Evolutionary conservation across 37 sponge, comb jelly and placozoan genomes (phyloP).

Genomic region (Ephydatia muelleri): DNA sequence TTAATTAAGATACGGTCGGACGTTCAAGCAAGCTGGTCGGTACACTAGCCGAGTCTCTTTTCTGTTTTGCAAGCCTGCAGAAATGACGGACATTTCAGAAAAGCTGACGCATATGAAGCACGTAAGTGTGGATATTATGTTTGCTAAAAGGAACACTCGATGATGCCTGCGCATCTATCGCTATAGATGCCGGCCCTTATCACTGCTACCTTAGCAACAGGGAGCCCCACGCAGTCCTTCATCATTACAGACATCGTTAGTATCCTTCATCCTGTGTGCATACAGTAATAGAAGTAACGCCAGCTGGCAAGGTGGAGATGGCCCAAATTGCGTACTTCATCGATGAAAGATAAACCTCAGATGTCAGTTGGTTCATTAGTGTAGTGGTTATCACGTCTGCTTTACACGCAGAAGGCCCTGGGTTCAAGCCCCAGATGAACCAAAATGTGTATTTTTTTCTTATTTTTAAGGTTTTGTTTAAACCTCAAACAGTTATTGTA

Average conservation of each 20-base stretch:
- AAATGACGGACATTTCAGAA: neutral
- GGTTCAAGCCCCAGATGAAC: conserved; percentile 70
- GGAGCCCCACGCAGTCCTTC: conserved; percentile 71
- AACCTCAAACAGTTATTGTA: too few species aligned
- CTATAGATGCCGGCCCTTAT: conserved; percentile 76
- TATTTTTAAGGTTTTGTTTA: too few species aligned
- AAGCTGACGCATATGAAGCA: conserved; percentile 68
- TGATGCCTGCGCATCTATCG: neutral
- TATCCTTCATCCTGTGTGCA: conserved; percentile 57
- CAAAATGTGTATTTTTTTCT: conserved; percentile 29
- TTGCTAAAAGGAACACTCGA: neutral
- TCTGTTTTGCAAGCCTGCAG: too few species aligned
- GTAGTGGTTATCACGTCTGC: conserved; percentile 82
- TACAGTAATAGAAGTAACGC: too few species aligned
- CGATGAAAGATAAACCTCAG: too few species aligned
- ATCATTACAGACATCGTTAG: conserved; percentile 78
- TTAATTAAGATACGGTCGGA: too few species aligned
- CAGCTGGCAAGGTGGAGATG: too few species aligned
- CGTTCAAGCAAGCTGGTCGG: too few species aligned
- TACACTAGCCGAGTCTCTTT: too few species aligned
- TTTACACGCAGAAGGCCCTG: conserved; percentile 81
- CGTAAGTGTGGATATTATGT: conserved; percentile 39
- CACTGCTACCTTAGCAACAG: conserved; percentile 73
- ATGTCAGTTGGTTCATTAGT: conserved; percentile 61
- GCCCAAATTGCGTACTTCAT: too few species aligned